A percentile compares a stretch with the other conserved stretches of the same genome.
phyloP scores from a whole-genome alignment of 2,113 vertebrate genomes.

The Thryonomys swinderianus region DNA sequence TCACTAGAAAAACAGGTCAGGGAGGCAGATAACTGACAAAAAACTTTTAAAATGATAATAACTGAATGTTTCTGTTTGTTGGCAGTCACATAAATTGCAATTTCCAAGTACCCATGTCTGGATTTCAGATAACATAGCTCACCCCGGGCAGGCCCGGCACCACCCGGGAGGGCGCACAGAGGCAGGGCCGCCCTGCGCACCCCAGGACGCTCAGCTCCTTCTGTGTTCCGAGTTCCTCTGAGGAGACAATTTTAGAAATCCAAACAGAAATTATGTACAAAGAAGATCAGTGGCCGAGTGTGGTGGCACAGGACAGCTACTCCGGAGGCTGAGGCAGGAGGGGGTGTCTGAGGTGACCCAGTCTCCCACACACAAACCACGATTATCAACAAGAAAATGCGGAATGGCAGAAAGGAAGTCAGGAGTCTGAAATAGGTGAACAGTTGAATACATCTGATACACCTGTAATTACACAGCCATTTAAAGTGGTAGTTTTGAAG shows the following conservation, averaged over 20 bases:
- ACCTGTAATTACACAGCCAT: neutral
- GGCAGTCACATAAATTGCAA: neutral
- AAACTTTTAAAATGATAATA: neutral
- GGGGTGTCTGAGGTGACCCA: neutral
- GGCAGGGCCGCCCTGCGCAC: no score
- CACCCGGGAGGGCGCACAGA: rapidly evolving
- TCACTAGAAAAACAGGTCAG: neutral
- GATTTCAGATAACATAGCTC: neutral
- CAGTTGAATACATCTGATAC: neutral
- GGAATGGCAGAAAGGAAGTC: neutral
- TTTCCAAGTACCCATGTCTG: neutral
- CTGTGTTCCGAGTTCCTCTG: conserved; percentile 53
- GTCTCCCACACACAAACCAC: neutral
- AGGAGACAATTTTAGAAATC: conserved; percentile 12
- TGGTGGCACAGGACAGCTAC: neutral
- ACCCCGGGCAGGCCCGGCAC: neutral
- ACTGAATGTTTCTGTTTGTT: neutral
- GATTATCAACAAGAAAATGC: neutral
- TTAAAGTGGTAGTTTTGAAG: neutral
- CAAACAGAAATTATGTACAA: neutral
- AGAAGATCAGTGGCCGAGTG: neutral
- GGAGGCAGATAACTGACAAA: neutral
- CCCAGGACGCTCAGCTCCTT: no score
- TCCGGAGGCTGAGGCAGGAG: neutral
- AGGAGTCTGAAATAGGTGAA: neutral